phyloP scores from a whole-genome alignment of 2,888 invertebrate species.

The Scaptodrosophila latifasciaeformis region DNA sequence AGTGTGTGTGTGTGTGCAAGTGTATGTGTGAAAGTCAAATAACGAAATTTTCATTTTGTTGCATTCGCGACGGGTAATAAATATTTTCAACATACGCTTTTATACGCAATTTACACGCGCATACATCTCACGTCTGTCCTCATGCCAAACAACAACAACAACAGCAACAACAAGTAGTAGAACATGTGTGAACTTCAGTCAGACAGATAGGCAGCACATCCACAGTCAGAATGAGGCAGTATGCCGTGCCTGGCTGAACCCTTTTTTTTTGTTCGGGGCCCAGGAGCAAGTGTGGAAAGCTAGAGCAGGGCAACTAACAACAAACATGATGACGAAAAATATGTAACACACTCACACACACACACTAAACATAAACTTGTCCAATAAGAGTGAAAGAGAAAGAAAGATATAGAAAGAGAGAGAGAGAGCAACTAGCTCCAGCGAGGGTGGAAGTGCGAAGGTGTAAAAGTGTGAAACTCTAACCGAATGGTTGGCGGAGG shows the following conservation, averaged over 20 bases:
- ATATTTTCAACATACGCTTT: slow-evolving; percentile 70
- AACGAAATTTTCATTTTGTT: slow-evolving; percentile 72
- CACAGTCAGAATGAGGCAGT: background rate
- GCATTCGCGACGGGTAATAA: slow-evolving; percentile 73
- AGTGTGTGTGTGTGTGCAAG: slow-evolving; percentile 7
- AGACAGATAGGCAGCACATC: background rate
- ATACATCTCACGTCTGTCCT: slow-evolving; percentile 48
- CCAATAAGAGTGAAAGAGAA: slow-evolving; percentile 49
- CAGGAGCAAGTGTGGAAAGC: background rate
- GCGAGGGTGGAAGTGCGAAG: background rate
- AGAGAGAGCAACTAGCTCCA: slow-evolving; percentile 13
- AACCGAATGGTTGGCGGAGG: too few species aligned
- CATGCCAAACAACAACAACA: slow-evolving; percentile 6
- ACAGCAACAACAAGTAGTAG: slow-evolving; percentile 24
- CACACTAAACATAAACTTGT: slow-evolving; percentile 50
- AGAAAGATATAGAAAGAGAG: background rate
- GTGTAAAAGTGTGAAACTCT: background rate
- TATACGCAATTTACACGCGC: slow-evolving; percentile 69
- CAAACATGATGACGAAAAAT: background rate
- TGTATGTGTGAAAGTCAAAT: slow-evolving; percentile 44
- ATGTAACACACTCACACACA: slow-evolving; percentile 8
- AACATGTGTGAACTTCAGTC: slow-evolving; percentile 22
- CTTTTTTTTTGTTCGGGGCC: slow-evolving; percentile 24
- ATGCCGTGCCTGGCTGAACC: slow-evolving; percentile 32
- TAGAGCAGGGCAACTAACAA: too few species aligned